Percentiles rank a stretch among this genome's conserved stretches.
These are phyloP conservation scores for Heliconius eleuchia DNA, from an alignment of 1,140 invertebrate genomes.

Conservation along the genomic window DNA sequence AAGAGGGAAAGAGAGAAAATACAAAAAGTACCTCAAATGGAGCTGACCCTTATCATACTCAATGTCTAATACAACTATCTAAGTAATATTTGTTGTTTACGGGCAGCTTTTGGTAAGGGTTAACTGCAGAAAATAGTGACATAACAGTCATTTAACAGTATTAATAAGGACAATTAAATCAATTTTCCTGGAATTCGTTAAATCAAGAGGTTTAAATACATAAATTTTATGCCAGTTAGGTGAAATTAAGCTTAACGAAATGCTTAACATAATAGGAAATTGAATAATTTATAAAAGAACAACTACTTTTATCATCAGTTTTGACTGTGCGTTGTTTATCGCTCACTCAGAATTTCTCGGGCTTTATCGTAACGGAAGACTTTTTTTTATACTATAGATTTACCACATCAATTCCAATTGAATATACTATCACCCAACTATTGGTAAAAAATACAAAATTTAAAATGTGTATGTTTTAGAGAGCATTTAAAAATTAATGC, in stretches of 20 bases:
- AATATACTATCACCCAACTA: too few relatives aligned
- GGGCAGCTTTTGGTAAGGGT: slow-evolving; percentile 6
- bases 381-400: too few relatives aligned
- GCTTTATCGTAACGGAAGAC: too few relatives aligned
- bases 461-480: too few relatives aligned
- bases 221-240: neutral
- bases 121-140: neutral
- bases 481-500: too few relatives aligned
- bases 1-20: slow-evolving; percentile 28
- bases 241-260: neutral
- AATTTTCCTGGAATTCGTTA: neutral
- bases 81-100: slow-evolving; percentile 23
- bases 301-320: too few relatives aligned
- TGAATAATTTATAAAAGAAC: too few relatives aligned
- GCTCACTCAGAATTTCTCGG: too few relatives aligned
- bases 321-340: too few relatives aligned
- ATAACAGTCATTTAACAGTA: neutral
- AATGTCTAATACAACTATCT: slow-evolving; percentile 42
- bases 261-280: neutral
- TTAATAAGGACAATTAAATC: neutral
- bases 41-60: slow-evolving; percentile 56
- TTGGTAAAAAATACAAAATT: too few relatives aligned
- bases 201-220: too few relatives aligned
- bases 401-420: too few relatives aligned
- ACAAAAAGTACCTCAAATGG: slow-evolving; percentile 42